These are phyloP conservation scores for Noctilio leporinus DNA, from an alignment of 2,113 vertebrate genomes.

Conservation along the genomic window DNA sequence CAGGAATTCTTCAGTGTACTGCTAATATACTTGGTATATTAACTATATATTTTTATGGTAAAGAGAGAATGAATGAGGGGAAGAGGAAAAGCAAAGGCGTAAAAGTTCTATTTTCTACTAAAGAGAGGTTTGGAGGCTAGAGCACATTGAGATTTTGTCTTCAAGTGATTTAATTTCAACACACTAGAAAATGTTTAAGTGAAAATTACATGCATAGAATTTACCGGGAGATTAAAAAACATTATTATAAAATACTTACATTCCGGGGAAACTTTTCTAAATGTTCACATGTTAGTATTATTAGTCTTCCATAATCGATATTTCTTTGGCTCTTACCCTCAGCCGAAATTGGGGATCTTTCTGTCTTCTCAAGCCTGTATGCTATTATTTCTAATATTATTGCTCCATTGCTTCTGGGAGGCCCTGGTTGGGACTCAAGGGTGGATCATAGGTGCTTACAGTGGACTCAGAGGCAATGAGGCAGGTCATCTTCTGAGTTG, in stretches of 20 bases:
- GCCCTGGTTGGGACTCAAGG: not conserved
- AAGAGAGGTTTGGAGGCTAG: not conserved
- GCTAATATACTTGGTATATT: slow-evolving; percentile 91
- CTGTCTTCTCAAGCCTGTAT: not conserved
- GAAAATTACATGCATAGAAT: not conserved
- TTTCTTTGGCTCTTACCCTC: not conserved
- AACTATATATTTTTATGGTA: slow-evolving; percentile 10
- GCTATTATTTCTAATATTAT: not conserved
- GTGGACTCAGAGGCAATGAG: not conserved
- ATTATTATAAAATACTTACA: not conserved
- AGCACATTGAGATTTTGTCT: not conserved
- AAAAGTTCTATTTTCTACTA: not conserved
- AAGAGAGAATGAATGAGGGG: not conserved
- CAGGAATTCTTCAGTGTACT: slow-evolving; percentile 94
- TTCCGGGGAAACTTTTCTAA: not conserved
- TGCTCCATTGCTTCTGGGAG: not conserved
- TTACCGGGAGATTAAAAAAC: not conserved
- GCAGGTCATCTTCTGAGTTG: not conserved
- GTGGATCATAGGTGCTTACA: not conserved
- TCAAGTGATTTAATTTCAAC: not conserved
- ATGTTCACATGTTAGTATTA: not conserved
- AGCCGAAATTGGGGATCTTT: not conserved
- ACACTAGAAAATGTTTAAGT: not conserved
- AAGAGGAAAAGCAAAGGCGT: not conserved
- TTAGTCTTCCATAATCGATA: not conserved